phyloP scores from a whole-genome alignment of 2,888 invertebrate genomes.

The Dicyrtoma fusca region DNA sequence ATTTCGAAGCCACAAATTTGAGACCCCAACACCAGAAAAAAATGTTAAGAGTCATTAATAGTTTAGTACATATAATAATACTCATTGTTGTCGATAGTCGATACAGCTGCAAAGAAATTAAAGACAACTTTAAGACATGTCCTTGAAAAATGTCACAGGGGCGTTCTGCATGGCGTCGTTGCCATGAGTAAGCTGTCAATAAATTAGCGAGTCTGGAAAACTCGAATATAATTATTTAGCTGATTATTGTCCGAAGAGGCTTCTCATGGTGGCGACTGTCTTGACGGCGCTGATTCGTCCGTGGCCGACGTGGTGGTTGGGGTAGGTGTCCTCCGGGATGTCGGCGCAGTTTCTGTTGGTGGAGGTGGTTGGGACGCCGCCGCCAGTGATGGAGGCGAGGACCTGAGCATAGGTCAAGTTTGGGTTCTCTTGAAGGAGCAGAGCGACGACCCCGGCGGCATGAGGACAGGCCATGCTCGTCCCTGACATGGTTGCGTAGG shows the following conservation, averaged over 20 bases:
- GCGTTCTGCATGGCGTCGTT: too few relatives aligned
- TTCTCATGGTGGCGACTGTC: background rate
- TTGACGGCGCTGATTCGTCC: slow-evolving; percentile 26
- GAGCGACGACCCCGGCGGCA: slow-evolving; percentile 40
- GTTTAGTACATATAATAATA: too few relatives aligned
- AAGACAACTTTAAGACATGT: too few relatives aligned
- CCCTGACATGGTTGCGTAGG: slow-evolving; percentile 13
- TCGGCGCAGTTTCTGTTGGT: slow-evolving; percentile 23
- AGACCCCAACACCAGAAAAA: too few relatives aligned
- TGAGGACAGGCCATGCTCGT: slow-evolving; percentile 43
- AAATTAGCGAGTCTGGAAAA: too few relatives aligned
- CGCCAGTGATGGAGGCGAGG: slow-evolving; percentile 8
- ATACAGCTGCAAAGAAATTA: too few relatives aligned
- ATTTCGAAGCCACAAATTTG: too few relatives aligned
- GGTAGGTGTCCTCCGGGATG: slow-evolving; percentile 13
- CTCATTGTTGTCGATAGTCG: too few relatives aligned
- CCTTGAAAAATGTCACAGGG: too few relatives aligned
- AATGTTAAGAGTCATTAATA: too few relatives aligned
- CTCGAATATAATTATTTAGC: too few relatives aligned
- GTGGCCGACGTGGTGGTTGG: slow-evolving; percentile 32
- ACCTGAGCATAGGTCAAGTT: slow-evolving; percentile 30
- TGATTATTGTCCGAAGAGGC: background rate
- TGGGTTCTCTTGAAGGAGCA: slow-evolving; percentile 29
- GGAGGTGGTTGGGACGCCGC: background rate
- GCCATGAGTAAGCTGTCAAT: too few relatives aligned